These are phyloP conservation scores for Drosophila sucinea DNA, from an alignment of 1,140 invertebrate genomes.

Conservation along the genomic window DNA sequence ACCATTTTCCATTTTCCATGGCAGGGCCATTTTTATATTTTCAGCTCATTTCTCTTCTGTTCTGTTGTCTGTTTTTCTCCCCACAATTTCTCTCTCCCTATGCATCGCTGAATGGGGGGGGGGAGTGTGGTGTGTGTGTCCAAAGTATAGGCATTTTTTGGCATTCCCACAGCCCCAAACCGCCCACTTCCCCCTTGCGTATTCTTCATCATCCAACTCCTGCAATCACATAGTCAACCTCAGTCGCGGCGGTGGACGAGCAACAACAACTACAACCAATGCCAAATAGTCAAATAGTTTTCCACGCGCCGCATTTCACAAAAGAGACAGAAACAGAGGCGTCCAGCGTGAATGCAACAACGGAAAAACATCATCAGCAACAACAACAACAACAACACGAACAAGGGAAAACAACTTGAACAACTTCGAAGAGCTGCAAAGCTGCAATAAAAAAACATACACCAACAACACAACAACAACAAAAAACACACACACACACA, in stretches of 20 bases:
- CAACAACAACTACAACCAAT: slow-evolving; percentile 36
- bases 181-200: slow-evolving; percentile 37
- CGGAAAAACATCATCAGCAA: slow-evolving; percentile 25
- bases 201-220: slow-evolving; percentile 37
- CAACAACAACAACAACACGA: slow-evolving; percentile 23
- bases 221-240: slow-evolving; percentile 65
- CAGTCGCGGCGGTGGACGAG: slow-evolving; percentile 42
- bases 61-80: slow-evolving; percentile 31
- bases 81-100: slow-evolving; percentile 2
- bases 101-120: slow-evolving; percentile 12
- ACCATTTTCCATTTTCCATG: slow-evolving; percentile 73
- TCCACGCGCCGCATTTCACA: slow-evolving; percentile 54
- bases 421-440: slow-evolving; percentile 22
- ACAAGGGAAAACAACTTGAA: slow-evolving; percentile 18
- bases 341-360: slow-evolving; percentile 21
- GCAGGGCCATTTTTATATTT: slow-evolving; percentile 74
- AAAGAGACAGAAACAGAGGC: slow-evolving; percentile 28
- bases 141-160: slow-evolving; percentile 51
- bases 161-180: slow-evolving; percentile 41
- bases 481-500: slow-evolving; percentile 45
- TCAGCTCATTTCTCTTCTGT: slow-evolving; percentile 59
- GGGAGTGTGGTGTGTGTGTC: neutral
- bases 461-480: slow-evolving; percentile 4
- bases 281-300: slow-evolving; percentile 63
- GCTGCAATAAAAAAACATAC: slow-evolving; percentile 16